Conservation (phyloP, 64 coral and sea anemone genomes). For the Montipora efflorescens region DNA sequence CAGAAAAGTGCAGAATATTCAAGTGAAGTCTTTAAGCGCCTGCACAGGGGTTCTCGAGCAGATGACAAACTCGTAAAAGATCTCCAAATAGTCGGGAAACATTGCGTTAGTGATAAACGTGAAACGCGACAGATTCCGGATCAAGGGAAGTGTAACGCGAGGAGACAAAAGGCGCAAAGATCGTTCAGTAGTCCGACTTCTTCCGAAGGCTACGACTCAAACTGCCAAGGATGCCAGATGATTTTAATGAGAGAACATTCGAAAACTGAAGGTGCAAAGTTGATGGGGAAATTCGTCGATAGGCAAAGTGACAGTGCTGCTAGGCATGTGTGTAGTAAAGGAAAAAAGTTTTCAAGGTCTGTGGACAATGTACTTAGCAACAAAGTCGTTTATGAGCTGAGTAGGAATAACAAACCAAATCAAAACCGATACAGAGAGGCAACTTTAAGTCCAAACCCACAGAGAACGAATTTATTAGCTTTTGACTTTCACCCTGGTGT, state of each 20-base stretch:
- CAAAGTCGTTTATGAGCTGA: not conserved
- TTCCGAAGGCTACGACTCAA: not conserved
- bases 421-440: not conserved
- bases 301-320: not conserved
- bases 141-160: not conserved
- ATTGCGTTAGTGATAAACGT: not conserved
- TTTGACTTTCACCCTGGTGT: not conserved
- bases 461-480: not conserved
- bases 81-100: conserved; percentile 36
- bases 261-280: conserved; percentile 19
- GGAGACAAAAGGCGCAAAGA: not conserved
- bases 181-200: conserved; percentile 1
- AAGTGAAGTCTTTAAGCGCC: not conserved
- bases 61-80: not conserved
- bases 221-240: conserved; percentile 1
- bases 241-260: not conserved
- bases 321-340: conserved; percentile 6
- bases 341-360: not conserved
- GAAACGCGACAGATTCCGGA: not conserved
- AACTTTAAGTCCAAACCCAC: not conserved
- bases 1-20: conserved; percentile 25
- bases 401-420: not conserved
- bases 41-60: not conserved
- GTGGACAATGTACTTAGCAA: not conserved
- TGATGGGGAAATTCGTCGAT: not conserved